Conservation (phyloP, 2,888 invertebrate species). For the Nemapogon koenigi region DNA sequence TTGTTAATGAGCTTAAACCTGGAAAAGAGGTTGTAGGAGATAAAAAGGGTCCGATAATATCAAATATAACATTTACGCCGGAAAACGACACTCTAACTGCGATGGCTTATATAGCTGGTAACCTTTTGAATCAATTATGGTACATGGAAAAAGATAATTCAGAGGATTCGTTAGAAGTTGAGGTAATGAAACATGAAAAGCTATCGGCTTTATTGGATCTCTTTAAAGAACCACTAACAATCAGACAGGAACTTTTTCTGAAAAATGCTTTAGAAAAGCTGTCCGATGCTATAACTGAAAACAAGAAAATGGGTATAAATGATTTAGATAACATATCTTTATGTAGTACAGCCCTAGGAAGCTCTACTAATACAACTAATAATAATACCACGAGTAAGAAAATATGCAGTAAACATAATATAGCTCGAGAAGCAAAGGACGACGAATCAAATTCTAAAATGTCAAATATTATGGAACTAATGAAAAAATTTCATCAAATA, state of each 20-base stretch:
- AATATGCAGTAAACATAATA: constrained; percentile 7
- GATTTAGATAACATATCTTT: background rate
- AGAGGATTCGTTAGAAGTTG: constrained; percentile 34
- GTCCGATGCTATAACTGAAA: constrained; percentile 28
- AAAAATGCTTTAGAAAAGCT: constrained; percentile 42
- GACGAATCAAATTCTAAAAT: constrained; percentile 24
- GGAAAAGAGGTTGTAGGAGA: constrained; percentile 44
- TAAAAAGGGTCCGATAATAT: constrained; percentile 29
- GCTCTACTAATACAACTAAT: constrained; percentile 17
- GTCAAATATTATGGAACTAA: constrained; percentile 32
- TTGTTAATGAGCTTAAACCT: constrained; percentile 42
- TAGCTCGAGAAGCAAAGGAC: background rate
- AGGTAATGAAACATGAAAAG: constrained; percentile 41
- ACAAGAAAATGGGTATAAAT: constrained; percentile 27
- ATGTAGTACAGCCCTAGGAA: background rate
- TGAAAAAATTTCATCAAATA: constrained; percentile 37
- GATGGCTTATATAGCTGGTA: constrained; percentile 52
- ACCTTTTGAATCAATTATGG: constrained; percentile 50
- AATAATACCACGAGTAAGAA: constrained; percentile 6
- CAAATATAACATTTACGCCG: constrained; percentile 49
- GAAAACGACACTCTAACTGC: constrained; percentile 52
- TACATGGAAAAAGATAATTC: constrained; percentile 40
- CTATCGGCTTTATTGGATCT: constrained; percentile 41
- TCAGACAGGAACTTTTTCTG: constrained; percentile 43
- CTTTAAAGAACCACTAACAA: constrained; percentile 45